phyloP scores from a whole-genome alignment of 2,797 vertebrate species.

The Parauchenoglanis ngamensis region DNA sequence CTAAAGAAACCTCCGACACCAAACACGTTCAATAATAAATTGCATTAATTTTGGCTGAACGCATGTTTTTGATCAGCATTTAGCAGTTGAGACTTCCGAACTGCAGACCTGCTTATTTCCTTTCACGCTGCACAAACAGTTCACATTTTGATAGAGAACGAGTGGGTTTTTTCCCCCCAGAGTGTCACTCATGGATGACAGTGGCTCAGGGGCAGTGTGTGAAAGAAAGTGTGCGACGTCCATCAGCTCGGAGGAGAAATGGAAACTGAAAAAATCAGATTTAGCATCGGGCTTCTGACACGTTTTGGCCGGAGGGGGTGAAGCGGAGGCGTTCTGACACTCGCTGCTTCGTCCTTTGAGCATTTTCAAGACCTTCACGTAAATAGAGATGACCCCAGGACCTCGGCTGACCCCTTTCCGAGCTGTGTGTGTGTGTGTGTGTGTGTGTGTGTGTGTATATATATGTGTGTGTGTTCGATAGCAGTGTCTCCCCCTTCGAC shows the following conservation, averaged over 20 bases:
- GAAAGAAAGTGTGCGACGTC: slow-evolving; percentile 30
- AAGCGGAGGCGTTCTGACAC: slow-evolving; percentile 64
- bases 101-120: no score
- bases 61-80: not conserved
- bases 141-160: not conserved
- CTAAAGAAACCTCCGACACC: not conserved
- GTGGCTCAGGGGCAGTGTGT: slow-evolving; percentile 21
- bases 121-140: not conserved
- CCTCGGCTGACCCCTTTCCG: slow-evolving; percentile 69
- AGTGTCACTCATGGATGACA: slow-evolving; percentile 17
- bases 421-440: slow-evolving; percentile 48
- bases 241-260: slow-evolving; percentile 42
- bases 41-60: not conserved
- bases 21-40: not conserved
- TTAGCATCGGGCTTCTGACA: slow-evolving; percentile 33
- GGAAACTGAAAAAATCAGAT: slow-evolving; percentile 31
- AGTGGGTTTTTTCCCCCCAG: not conserved
- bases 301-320: slow-evolving; percentile 50
- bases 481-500: slow-evolving; percentile 59
- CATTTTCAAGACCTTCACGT: slow-evolving; percentile 71
- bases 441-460: slow-evolving; percentile 63
- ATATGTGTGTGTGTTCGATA: slow-evolving; percentile 60
- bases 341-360: slow-evolving; percentile 64
- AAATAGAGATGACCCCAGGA: slow-evolving; percentile 83
- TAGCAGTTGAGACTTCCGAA: not conserved